phyloP scores from a whole-genome alignment of 1,140 invertebrate species.

The Drosophila paulistorum region DNA sequence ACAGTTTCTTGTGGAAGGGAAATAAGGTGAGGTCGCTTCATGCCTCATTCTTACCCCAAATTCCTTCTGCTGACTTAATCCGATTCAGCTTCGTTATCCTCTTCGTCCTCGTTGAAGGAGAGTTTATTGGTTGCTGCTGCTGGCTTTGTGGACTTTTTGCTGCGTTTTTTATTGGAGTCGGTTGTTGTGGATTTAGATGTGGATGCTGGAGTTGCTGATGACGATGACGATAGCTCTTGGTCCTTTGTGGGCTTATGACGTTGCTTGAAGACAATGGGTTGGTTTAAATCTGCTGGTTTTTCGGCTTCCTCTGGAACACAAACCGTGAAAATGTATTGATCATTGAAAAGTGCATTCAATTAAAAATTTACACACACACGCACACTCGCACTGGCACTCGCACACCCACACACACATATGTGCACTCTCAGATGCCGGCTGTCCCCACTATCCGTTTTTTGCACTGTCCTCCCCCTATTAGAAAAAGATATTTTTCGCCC shows the following conservation, averaged over 20 bases:
- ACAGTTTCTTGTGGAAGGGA: no score
- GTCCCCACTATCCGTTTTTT: background rate
- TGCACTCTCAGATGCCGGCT: conserved; percentile 11
- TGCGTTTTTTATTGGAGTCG: conserved; percentile 43
- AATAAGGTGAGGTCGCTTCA: background rate
- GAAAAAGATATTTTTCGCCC: conserved; percentile 20
- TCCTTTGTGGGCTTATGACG: conserved; percentile 52
- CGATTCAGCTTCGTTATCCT: conserved; percentile 59
- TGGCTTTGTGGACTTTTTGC: conserved; percentile 53
- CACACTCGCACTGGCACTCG: no score
- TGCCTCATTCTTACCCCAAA: background rate
- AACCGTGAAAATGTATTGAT: conserved; percentile 7
- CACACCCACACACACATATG: conserved; percentile 10
- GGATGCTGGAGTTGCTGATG: background rate
- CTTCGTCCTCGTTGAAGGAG: conserved; percentile 79
- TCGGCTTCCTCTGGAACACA: conserved; percentile 67
- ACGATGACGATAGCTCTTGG: conserved; percentile 23
- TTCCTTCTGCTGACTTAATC: conserved; percentile 35
- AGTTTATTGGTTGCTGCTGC: conserved; percentile 53
- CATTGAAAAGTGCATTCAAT: conserved; percentile 22
- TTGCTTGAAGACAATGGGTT: conserved; percentile 74
- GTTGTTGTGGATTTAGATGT: conserved; percentile 18
- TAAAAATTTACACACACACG: conserved; percentile 6
- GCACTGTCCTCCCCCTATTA: conserved; percentile 22
- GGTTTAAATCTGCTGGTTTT: conserved; percentile 69